Evolutionary conservation across 2,888 invertebrate genomes (phyloP).

Genomic region (Baccha elongata): DNA sequence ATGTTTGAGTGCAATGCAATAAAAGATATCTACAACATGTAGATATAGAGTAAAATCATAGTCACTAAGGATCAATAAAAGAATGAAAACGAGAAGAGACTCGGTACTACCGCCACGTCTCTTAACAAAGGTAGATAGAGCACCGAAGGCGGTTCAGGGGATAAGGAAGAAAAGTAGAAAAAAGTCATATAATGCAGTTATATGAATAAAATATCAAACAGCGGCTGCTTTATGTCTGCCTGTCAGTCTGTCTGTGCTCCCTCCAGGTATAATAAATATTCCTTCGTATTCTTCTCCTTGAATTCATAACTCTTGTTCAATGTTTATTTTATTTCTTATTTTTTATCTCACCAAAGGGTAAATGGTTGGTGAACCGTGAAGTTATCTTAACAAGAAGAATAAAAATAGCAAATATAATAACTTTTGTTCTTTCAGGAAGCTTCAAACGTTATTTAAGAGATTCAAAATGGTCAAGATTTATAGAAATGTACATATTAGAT

Average conservation of each 20-base stretch:
- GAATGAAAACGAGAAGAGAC: conserved; percentile 30
- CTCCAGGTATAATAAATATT: not conserved
- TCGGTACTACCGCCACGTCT: not conserved
- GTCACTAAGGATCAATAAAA: conserved; percentile 60
- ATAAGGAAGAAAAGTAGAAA: conserved; percentile 69
- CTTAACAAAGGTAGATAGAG: conserved; percentile 29
- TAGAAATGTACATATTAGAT: too few relatives aligned
- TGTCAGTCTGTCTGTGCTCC: not conserved
- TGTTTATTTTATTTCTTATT: too few relatives aligned
- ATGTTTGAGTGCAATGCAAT: not conserved
- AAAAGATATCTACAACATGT: not conserved
- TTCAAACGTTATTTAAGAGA: not conserved
- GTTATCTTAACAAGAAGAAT: not conserved
- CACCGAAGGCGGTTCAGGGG: conserved; percentile 17
- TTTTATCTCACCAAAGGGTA: conserved; percentile 11
- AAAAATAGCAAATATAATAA: not conserved
- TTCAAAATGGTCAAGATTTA: not conserved
- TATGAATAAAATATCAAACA: conserved; percentile 72
- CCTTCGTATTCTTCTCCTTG: not conserved
- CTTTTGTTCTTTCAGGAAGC: not conserved
- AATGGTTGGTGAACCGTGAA: not conserved
- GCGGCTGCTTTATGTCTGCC: conserved; percentile 66
- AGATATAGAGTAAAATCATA: conserved; percentile 46
- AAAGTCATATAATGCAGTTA: conserved; percentile 71
- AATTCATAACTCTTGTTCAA: conserved; percentile 11